Evolutionary conservation across 2,113 vertebrate species (phyloP).

Genomic region (Lagenorhynchus albirostris): DNA sequence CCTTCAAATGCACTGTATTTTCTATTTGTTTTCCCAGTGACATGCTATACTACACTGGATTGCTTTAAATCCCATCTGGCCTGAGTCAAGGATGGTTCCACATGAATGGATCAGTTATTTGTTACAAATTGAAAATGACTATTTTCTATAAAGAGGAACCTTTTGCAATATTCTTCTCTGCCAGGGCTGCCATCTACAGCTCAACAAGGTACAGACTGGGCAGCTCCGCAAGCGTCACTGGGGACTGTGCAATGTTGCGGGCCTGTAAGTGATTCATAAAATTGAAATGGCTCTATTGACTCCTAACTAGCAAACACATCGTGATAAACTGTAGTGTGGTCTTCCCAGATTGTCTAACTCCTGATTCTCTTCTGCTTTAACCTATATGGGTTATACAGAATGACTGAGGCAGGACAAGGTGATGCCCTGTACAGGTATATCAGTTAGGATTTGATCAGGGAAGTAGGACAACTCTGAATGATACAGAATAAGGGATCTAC

Average conservation of each 20-base stretch:
- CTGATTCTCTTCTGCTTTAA: background rate
- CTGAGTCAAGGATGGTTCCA: background rate
- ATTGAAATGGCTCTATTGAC: background rate
- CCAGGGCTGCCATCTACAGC: background rate
- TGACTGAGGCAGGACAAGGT: background rate
- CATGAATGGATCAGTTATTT: background rate
- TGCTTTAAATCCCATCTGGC: background rate
- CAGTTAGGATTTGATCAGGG: background rate
- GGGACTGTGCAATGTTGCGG: background rate
- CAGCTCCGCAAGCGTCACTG: background rate
- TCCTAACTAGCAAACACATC: background rate
- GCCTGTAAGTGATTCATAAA: background rate
- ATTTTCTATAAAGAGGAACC: background rate
- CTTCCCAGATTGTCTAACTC: background rate
- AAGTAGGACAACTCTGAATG: background rate
- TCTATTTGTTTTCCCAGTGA: background rate
- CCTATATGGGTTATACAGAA: background rate
- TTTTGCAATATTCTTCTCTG: background rate
- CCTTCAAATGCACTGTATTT: constrained; percentile 1
- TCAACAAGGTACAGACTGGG: background rate
- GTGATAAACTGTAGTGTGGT: background rate
- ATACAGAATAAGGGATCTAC: background rate
- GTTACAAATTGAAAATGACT: background rate
- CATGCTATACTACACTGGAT: background rate
- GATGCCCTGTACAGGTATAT: background rate